These are phyloP conservation scores for Eucidaris tribuloides DNA, from an alignment of 35 echinoderm and acorn worm species.

Conservation along the genomic window DNA sequence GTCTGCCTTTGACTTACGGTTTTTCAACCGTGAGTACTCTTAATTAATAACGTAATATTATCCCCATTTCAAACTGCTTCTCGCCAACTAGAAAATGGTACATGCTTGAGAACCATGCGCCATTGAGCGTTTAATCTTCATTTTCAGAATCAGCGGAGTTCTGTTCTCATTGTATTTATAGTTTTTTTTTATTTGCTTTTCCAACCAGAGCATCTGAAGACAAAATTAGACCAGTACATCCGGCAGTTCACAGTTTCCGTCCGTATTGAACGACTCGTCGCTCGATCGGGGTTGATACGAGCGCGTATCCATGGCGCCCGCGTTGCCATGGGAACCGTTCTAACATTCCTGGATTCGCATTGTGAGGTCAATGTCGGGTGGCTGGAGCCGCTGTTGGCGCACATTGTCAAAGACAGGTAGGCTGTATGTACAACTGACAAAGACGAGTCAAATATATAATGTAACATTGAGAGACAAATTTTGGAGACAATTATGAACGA, in stretches of 20 bases:
- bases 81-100: too few relatives aligned
- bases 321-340: constrained; percentile 43
- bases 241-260: constrained; percentile 21
- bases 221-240: constrained; percentile 50
- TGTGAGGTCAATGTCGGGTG: constrained; percentile 74
- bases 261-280: constrained; percentile 36
- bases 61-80: too few relatives aligned
- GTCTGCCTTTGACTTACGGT: too few relatives aligned
- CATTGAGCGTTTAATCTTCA: too few relatives aligned
- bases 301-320: constrained; percentile 51
- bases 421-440: neutral
- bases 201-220: constrained; percentile 46
- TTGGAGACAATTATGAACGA: neutral
- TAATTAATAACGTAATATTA: too few relatives aligned
- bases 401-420: constrained; percentile 37
- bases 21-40: too few relatives aligned
- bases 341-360: constrained; percentile 84
- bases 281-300: constrained; percentile 52
- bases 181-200: neutral
- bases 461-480: neutral
- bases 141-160: too few relatives aligned
- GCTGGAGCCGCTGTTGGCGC: constrained; percentile 66
- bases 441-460: neutral
- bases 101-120: too few relatives aligned
- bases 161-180: neutral